Evolutionary conservation across 2,888 invertebrate species (phyloP).

Genomic region (Drosophila fulvimacula): DNA sequence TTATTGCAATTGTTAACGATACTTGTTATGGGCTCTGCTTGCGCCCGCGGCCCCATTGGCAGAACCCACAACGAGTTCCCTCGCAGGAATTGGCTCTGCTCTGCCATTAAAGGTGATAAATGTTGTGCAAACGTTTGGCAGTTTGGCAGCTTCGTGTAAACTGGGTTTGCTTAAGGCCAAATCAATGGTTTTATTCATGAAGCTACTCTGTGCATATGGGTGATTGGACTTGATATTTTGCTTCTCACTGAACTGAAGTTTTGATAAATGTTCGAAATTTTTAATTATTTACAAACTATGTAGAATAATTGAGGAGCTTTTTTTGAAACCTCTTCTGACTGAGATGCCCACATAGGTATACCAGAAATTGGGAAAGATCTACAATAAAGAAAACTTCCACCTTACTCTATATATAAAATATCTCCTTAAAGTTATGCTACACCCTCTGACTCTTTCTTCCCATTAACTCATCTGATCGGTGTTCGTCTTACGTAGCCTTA

Average conservation of each 20-base stretch:
- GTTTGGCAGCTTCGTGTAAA: slow-evolving; percentile 33
- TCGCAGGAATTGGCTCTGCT: background rate
- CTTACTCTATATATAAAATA: too few relatives aligned
- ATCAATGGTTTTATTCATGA: slow-evolving; percentile 26
- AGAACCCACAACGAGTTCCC: slow-evolving; percentile 6
- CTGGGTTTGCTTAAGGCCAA: slow-evolving; percentile 3
- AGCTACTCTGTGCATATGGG: background rate
- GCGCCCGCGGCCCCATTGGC: slow-evolving; percentile 7
- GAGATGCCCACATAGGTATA: too few relatives aligned
- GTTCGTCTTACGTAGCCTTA: too few relatives aligned
- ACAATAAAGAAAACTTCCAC: too few relatives aligned
- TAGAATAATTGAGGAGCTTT: background rate
- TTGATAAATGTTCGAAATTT: background rate
- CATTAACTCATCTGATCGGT: too few relatives aligned
- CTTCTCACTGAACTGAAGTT: background rate
- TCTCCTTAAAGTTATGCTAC: too few relatives aligned
- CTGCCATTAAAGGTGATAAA: slow-evolving; percentile 67
- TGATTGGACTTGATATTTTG: slow-evolving; percentile 2
- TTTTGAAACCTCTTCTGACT: too few relatives aligned
- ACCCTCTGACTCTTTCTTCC: too few relatives aligned
- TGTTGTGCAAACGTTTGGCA: slow-evolving; percentile 58
- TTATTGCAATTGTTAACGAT: slow-evolving; percentile 31
- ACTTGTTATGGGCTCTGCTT: slow-evolving; percentile 22
- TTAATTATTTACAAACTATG: slow-evolving; percentile 2
- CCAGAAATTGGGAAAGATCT: too few relatives aligned